Percentiles rank a stretch among this genome's conserved stretches.
phyloP scores from a whole-genome alignment of 2,888 invertebrate genomes.

The Coronaproctus castanopsis region DNA sequence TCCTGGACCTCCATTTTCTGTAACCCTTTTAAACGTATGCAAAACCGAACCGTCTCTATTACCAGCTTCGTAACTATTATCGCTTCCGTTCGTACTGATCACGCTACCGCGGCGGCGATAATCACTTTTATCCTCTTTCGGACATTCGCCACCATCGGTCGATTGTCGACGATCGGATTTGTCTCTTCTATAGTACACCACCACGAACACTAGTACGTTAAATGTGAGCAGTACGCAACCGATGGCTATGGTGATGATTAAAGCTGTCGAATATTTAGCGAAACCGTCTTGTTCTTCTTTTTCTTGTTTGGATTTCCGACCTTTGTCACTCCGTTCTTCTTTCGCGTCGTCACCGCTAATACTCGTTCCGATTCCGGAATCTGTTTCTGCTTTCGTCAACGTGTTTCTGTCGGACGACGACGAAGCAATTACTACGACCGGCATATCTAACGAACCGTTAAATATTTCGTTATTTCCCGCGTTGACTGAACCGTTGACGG shows the following conservation, averaged over 20 bases:
- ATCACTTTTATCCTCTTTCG: not conserved
- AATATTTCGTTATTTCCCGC: constrained; percentile 7
- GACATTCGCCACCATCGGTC: not conserved
- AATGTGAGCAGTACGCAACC: constrained; percentile 62
- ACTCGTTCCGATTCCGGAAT: constrained; percentile 19
- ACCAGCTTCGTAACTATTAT: not conserved
- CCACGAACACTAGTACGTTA: constrained; percentile 64
- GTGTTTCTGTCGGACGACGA: constrained; percentile 19
- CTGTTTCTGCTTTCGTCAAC: constrained; percentile 1
- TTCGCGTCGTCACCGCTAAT: constrained; percentile 17
- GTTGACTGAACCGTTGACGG: too few species aligned
- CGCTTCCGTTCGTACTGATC: not conserved
- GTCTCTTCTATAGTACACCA: constrained; percentile 57
- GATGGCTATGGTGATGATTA: constrained; percentile 87
- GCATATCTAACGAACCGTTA: constrained; percentile 10
- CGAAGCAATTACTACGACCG: constrained; percentile 22
- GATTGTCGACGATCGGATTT: not conserved
- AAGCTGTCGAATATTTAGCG: constrained; percentile 72
- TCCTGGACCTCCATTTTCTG: not conserved
- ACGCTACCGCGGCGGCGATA: not conserved
- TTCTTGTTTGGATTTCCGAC: constrained; percentile 26
- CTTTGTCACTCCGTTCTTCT: constrained; percentile 22
- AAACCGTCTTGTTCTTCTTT: constrained; percentile 50
- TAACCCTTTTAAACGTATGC: not conserved
- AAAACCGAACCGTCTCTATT: not conserved